Evolutionary conservation across 2,797 vertebrate genomes (phyloP).

Genomic region (Decapterus maruadsi): DNA sequence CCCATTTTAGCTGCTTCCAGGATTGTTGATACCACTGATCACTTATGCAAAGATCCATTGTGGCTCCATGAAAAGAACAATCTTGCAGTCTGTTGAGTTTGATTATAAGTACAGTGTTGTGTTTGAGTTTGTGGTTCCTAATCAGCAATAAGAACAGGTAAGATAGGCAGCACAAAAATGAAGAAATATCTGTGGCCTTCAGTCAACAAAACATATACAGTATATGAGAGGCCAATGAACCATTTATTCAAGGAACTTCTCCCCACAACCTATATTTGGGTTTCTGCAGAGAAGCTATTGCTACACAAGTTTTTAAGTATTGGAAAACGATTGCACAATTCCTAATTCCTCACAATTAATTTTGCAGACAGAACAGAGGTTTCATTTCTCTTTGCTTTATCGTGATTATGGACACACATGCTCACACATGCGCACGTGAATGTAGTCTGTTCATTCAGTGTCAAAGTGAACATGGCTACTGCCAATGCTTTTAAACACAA

Average conservation of each 20-base stretch:
- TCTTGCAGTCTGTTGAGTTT: not conserved
- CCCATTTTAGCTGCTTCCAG: conserved; percentile 1
- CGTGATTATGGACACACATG: not conserved
- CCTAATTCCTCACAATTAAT: not conserved
- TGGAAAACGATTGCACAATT: not conserved
- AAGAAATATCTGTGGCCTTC: not conserved
- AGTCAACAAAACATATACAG: conserved; percentile 1
- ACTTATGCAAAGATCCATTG: not conserved
- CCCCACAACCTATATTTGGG: not conserved
- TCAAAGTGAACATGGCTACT: conserved; percentile 4
- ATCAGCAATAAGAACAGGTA: not conserved
- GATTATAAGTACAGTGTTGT: not conserved
- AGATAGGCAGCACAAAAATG: not conserved
- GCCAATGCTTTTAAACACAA: conserved; percentile 9
- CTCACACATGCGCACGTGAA: not conserved
- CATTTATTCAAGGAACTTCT: not conserved
- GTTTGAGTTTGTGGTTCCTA: not conserved
- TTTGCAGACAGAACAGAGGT: not conserved
- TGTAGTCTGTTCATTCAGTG: not conserved
- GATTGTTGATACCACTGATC: not conserved
- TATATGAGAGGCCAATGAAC: not conserved
- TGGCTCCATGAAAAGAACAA: not conserved
- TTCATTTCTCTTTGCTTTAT: not conserved
- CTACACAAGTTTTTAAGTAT: not conserved
- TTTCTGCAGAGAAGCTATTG: not conserved